Evolutionary conservation across 2,113 vertebrate species (phyloP), one percentile per base, ranked within the genome.

Genomic region (Syngnathus scovelli): DNA sequence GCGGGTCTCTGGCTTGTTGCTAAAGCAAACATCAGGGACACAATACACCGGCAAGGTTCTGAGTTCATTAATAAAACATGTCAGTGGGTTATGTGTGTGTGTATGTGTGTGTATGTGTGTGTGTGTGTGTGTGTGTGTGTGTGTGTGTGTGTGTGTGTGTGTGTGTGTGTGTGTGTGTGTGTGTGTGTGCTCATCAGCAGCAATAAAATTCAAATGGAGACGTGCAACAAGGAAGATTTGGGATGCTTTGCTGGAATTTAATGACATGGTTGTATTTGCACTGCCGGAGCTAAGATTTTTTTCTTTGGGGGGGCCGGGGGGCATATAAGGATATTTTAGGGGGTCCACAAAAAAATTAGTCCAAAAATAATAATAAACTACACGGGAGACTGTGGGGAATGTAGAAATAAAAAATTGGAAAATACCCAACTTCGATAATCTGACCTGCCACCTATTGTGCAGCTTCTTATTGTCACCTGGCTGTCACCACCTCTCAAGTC

Each of bases 11-110:
- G 90, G 86, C 82, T 86, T 84, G 84, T 86, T 65, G 72, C 87
- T 77, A 80, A 85, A 79, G 85, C 78, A 88, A 83, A 89, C 90
- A 86, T 81, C 76, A 86, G 92, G 90, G 89, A 84, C 85, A 88
- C 85, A 87, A 21, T 61, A 84, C 78, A 67, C 79, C 70, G 64
- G 10, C 84, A 79, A 88, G 85, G 81, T 90, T 92, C 86, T 88
- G 85, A 83, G 73, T 87, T 90, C 83, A 87, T 89, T 88, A 91
- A 85, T 88, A 91, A 92, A 92, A 90, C 89, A 89, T 82, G 77
- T 58, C 63, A 49, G 73, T 46, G 27, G 62, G 69, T 68, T 70
- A 52, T 59, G 44, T 46, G 69, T 52, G 27, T 43, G 62, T 66
- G 71, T 49, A 62, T 63, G 27, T 27, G 27, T 27, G 27, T 27